Evolutionary conservation across 2,113 vertebrate species (phyloP).

Genomic region (Rhinichthys klamathensis): DNA sequence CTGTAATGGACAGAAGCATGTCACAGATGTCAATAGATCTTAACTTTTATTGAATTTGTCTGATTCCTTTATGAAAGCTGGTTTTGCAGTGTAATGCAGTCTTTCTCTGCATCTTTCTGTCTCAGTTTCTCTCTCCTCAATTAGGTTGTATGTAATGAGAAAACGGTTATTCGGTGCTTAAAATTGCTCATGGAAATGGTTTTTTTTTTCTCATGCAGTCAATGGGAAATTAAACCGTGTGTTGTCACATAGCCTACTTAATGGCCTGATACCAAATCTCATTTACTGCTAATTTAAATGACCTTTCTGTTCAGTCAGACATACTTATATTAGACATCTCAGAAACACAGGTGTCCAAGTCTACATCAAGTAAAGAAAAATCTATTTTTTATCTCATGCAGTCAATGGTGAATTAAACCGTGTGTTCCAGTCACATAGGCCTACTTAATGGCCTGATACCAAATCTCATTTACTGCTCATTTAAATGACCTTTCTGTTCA

Average conservation of each 20-base stretch:
- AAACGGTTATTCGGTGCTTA: constrained; percentile 47
- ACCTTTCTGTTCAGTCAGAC: constrained; percentile 47
- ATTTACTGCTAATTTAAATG: constrained; percentile 57
- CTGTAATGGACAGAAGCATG: background rate
- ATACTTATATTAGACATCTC: constrained; percentile 44
- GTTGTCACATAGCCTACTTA: constrained; percentile 36
- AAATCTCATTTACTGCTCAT: constrained; percentile 58
- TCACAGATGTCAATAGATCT: background rate
- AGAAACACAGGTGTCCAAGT: constrained; percentile 7
- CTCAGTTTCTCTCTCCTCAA: background rate
- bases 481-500: constrained; percentile 52
- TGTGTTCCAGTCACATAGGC: constrained; percentile 27
- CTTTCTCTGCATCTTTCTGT: background rate
- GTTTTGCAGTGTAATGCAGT: background rate
- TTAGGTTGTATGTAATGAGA: constrained; percentile 47
- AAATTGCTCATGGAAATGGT: constrained; percentile 47
- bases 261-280: constrained; percentile 51
- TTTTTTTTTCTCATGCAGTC: constrained; percentile 55
- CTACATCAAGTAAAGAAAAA: background rate
- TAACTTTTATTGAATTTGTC: background rate
- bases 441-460: constrained; percentile 42
- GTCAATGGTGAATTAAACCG: constrained; percentile 42
- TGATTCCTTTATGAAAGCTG: background rate
- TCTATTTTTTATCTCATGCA: constrained; percentile 53
- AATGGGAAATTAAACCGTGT: constrained; percentile 39